Conservation (phyloP, 1,140 invertebrate genomes). For the Tetramorium parvispinum region DNA sequence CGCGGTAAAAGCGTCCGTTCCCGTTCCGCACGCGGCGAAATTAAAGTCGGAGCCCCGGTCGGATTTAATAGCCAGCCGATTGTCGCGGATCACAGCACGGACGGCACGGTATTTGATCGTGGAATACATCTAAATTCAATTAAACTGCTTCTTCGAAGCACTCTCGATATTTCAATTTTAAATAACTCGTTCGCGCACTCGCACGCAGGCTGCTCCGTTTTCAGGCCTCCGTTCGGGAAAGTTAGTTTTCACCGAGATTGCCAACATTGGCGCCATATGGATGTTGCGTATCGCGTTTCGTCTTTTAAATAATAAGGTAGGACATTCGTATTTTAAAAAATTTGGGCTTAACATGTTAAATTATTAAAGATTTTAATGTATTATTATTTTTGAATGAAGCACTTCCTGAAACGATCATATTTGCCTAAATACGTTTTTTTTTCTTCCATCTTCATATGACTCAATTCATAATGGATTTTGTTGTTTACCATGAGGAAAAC, state of each 20-base stretch:
- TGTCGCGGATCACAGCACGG: constrained; percentile 48
- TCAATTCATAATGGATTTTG: background rate
- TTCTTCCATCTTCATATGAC: no score
- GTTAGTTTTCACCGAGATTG: constrained; percentile 12
- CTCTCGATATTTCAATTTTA: constrained; percentile 62
- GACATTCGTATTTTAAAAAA: background rate
- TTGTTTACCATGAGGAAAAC: background rate
- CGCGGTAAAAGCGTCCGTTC: constrained; percentile 62
- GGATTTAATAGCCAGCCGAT: constrained; percentile 69
- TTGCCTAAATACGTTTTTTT: background rate
- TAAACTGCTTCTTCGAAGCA: constrained; percentile 55
- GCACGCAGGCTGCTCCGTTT: constrained; percentile 32
- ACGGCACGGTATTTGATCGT: constrained; percentile 53
- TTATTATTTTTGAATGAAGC: background rate
- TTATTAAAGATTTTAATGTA: background rate
- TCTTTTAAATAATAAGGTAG: background rate
- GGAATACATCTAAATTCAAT: constrained; percentile 65
- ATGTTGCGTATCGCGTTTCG: background rate
- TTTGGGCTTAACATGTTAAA: background rate
- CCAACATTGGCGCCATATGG: background rate
- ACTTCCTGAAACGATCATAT: background rate
- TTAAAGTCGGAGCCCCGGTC: constrained; percentile 58
- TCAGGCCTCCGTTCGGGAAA: background rate
- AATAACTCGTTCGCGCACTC: constrained; percentile 46
- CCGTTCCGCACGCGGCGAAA: constrained; percentile 61